phyloP scores from a whole-genome alignment of 2,113 vertebrate species.

The Mionectes macconnelli region DNA sequence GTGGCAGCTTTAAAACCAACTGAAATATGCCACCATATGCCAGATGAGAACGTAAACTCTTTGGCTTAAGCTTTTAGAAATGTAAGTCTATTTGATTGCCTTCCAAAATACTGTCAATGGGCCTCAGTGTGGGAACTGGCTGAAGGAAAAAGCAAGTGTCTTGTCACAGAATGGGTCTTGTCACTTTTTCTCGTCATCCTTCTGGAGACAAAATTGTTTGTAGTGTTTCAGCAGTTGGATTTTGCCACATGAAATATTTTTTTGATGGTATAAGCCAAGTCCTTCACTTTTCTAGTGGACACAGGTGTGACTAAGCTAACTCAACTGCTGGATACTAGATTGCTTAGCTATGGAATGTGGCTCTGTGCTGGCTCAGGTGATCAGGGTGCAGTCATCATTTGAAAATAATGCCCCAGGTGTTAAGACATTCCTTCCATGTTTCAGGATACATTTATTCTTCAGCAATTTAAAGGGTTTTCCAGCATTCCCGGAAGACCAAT shows the following conservation, averaged over 20 bases:
- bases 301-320: neutral
- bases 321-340: neutral
- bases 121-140: neutral
- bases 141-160: neutral
- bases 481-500: neutral
- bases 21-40: neutral
- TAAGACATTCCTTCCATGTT: neutral
- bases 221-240: neutral
- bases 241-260: neutral
- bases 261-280: neutral
- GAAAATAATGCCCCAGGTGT: neutral
- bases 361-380: neutral
- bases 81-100: neutral
- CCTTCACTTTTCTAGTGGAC: neutral
- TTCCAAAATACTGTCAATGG: neutral
- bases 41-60: neutral
- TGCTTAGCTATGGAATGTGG: neutral
- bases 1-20: neutral
- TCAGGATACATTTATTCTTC: neutral
- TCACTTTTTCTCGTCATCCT: neutral
- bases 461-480: neutral
- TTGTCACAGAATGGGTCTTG: neutral
- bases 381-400: neutral
- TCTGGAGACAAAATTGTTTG: neutral
- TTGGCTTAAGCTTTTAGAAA: neutral